Evolutionary conservation across 2,888 invertebrate genomes (phyloP).

Genomic region (Antheraea assamensis): DNA sequence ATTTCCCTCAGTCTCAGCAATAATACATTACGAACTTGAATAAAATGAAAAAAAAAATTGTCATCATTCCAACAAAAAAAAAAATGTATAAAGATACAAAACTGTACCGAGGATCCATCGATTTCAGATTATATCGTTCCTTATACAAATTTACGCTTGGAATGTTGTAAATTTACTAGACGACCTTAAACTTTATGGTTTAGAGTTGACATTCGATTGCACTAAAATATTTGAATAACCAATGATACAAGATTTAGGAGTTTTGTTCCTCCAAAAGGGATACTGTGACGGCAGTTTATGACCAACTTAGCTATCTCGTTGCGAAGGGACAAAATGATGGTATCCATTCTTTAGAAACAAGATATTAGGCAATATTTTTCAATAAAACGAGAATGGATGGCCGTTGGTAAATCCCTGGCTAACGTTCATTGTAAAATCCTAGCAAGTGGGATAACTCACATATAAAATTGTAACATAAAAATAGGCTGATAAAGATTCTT

Average conservation of each 20-base stretch:
- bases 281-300: slow-evolving; percentile 52
- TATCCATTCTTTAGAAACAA: slow-evolving; percentile 24
- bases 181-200: fast-evolving
- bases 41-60: slow-evolving; percentile 21
- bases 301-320: slow-evolving; percentile 46
- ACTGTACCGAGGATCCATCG: slow-evolving; percentile 24
- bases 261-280: slow-evolving; percentile 40
- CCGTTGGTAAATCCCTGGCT: background rate
- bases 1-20: background rate
- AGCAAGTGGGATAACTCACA: background rate
- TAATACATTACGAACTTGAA: slow-evolving; percentile 16
- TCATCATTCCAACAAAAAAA: slow-evolving; percentile 19
- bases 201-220: slow-evolving; percentile 26
- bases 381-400: slow-evolving; percentile 21
- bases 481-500: background rate
- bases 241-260: slow-evolving; percentile 23
- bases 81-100: slow-evolving; percentile 24
- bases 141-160: slow-evolving; percentile 8
- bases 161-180: background rate
- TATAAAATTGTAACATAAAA: background rate
- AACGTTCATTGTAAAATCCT: background rate
- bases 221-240: background rate
- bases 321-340: slow-evolving; percentile 29
- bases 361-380: slow-evolving; percentile 24
- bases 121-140: slow-evolving; percentile 28